Percentiles rank a stretch among this genome's conserved stretches.
Evolutionary conservation across 23 tunicate species (phyloP).

Genomic region (Corella eumyota): DNA sequence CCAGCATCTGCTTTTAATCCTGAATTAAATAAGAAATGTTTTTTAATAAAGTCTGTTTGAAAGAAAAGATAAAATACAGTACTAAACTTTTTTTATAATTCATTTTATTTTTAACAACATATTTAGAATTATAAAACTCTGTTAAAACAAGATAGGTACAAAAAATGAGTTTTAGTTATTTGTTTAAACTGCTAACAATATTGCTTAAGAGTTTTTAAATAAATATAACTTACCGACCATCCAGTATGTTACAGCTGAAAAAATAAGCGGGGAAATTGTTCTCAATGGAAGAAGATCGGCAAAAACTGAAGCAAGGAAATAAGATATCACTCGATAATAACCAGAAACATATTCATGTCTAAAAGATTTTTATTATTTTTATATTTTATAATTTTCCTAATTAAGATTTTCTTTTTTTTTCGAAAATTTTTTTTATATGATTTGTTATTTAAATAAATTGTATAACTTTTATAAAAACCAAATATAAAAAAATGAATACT

Average conservation of each 20-base stretch:
- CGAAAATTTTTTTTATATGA: too few relatives aligned
- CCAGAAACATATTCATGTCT: constrained; percentile 82
- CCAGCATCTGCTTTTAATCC: constrained; percentile 78
- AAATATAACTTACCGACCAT: constrained; percentile 82
- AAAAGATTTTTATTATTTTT: neutral
- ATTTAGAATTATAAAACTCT: too few relatives aligned
- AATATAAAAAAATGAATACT: constrained; percentile 12
- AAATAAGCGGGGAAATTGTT: constrained; percentile 73
- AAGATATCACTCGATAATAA: constrained; percentile 73
- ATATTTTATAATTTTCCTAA: too few relatives aligned
- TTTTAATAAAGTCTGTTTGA: neutral
- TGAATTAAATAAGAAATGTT: constrained; percentile 1
- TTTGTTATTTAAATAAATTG: too few relatives aligned
- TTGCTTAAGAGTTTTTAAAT: too few relatives aligned
- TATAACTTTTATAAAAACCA: neutral
- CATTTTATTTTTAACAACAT: too few relatives aligned
- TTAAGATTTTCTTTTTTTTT: too few relatives aligned
- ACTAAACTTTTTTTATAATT: too few relatives aligned
- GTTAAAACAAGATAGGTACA: too few relatives aligned
- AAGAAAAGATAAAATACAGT: too few relatives aligned
- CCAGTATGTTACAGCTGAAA: constrained; percentile 86
- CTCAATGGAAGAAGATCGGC: constrained; percentile 92
- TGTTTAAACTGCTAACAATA: too few relatives aligned
- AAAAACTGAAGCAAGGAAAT: constrained; percentile 60
- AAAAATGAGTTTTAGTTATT: too few relatives aligned